A percentile compares a stretch with the other conserved stretches of the same genome.
Conservation (phyloP, 2,888 invertebrate genomes). For the Trachelus troglodyta region DNA sequence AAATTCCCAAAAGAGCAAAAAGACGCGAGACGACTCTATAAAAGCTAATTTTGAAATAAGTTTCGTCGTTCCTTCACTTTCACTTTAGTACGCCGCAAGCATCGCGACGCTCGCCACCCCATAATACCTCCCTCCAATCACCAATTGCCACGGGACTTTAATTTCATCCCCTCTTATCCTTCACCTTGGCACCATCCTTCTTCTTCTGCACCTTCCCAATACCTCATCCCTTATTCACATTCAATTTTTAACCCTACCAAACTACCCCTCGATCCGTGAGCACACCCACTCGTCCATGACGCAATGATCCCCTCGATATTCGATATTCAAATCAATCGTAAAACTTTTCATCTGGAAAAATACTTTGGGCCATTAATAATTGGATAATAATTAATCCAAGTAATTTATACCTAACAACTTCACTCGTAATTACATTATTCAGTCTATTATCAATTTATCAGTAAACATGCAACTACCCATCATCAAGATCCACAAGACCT, state of each 20-base stretch:
- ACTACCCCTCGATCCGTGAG: not conserved
- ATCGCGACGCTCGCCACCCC: not conserved
- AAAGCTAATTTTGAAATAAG: slow-evolving; percentile 56
- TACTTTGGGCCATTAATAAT: too few relatives aligned
- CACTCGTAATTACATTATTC: too few relatives aligned
- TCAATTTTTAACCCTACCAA: not conserved
- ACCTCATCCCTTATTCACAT: not conserved
- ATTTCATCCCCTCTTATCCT: not conserved
- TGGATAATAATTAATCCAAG: too few relatives aligned
- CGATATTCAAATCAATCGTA: not conserved
- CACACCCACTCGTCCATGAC: too few relatives aligned
- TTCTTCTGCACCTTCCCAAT: not conserved
- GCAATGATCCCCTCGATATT: not conserved
- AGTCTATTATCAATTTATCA: too few relatives aligned
- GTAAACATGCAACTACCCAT: not conserved
- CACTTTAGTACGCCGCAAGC: not conserved
- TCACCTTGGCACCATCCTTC: not conserved
- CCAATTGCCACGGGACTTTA: not conserved
- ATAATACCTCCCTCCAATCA: not conserved
- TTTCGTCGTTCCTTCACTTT: slow-evolving; percentile 33
- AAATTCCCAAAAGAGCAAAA: too few relatives aligned
- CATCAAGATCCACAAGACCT: not conserved
- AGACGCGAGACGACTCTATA: slow-evolving; percentile 15
- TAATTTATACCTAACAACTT: too few relatives aligned
- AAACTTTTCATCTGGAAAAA: too few relatives aligned